Base-by-base conservation (phyloP, 2,888 invertebrate genomes). In the Drosophila leonis region DNA sequence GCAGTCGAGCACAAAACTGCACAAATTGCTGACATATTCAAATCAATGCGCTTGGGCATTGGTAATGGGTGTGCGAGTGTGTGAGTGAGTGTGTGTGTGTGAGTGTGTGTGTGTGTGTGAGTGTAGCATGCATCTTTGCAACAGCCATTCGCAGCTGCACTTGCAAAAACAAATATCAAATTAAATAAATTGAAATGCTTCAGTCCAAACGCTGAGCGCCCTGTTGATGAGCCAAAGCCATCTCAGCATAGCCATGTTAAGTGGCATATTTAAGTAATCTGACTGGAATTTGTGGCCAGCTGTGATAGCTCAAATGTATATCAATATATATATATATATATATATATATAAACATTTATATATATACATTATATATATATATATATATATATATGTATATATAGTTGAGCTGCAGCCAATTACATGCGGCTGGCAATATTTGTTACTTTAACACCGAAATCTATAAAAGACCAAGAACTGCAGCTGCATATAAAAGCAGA, bases 11-110 rank as follows among this genome's bases (percentile, higher is more conserved):
- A 90, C 80, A 85, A 85, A 82, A 90, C 90, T 88, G 80, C 85
- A 88, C 90, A 86, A 86, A 86, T 86, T 86, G 90, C 85, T 86
- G 90, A 90, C 90, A 90, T 88, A 90, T 86, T 86, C 90, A 90
- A 86, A 86, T 90, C 90, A 90, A 86, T 80, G 85, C 75, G 68
- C 83, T 72, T 66, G 83, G 64, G 89, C 78, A 83, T 72, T 70
- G 56, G 27, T 48, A 71, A 64, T 76, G 68, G 27, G 59, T 66
- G 67, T 56, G 31, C n/a, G 35, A 66, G 57, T 49, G 62, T 48
- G 59, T 51, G 52, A 49, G 31, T 29, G 33, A 12, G 18, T 46
- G 18, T 41, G 35, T 68, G 57, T 49, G 62, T 46, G 61, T 51
- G 52, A 49, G 31, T 29, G 33, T 15, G 18, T 46, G 18, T 41